Evolutionary conservation across 2,797 vertebrate species (phyloP), one percentile per base, ranked within the genome.

Genomic region (Microcaecilia unicolor): DNA sequence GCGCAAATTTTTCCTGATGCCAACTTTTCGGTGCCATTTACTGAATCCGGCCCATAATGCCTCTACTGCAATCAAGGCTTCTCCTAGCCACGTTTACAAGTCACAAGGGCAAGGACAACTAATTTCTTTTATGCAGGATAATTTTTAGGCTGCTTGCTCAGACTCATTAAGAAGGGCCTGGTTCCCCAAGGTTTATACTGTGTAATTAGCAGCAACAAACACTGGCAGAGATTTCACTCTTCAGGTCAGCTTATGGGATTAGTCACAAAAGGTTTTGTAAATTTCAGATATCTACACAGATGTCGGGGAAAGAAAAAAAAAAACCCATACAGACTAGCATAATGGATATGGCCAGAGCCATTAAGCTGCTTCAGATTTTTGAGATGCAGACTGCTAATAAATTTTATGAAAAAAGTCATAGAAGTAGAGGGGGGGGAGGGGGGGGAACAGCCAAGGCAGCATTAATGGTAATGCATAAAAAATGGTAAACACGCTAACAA

Each of bases 141-240:
- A 31, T 14, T 76, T 71, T 72, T 76, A 69, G 43, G 41, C 76
- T 82, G 61, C 67, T 75, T 68, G 52, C 44, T 39, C 34, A 54
- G 66, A 72, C 56, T 77, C 57, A 61, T 68, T 76, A 72, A 62
- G 47, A 74, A 64, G 65, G 50, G 53, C 32, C 57, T 37, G 47
- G 81, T 80, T 85, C 78, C 76, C 78, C 65, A 59, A 67, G 65
- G 68, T 55, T 67, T 68, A 54, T 39, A 31, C 28, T 37, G 44
- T 54, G 70, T 80, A 89, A 90, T 89, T 84, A 86, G 78, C 77
- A 72, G 46, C 41, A 68, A 73, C 48, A 71, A 76, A 71, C 39
- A 66, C 26, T 51, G 31, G 22, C 48, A 49, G 12, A 51, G 31
- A 48, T 61, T 70, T 67, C 62, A 59, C 47, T 39, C 46, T 45